Percentiles rank a stretch among this genome's conserved stretches.
These are phyloP conservation scores for Seira ritae DNA, from an alignment of 2,888 invertebrate genomes.

Conservation along the genomic window DNA sequence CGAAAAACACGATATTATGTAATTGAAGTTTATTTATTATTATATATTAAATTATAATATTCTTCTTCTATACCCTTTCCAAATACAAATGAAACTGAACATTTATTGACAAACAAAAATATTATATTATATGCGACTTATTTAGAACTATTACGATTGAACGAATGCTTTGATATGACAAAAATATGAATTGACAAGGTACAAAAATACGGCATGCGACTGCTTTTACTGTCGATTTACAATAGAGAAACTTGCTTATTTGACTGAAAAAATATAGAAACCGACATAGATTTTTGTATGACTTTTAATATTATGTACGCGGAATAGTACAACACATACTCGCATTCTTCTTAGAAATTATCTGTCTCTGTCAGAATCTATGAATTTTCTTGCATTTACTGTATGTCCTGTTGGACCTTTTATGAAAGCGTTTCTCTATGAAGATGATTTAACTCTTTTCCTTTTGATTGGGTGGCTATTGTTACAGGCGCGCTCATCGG, in stretches of 20 bases:
- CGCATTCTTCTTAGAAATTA: slow-evolving; percentile 41
- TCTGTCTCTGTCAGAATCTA: slow-evolving; percentile 56
- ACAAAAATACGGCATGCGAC: slow-evolving; percentile 66
- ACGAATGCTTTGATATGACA: not conserved
- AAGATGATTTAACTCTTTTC: not conserved
- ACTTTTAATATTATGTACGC: too few relatives aligned
- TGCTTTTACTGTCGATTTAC: too few relatives aligned
- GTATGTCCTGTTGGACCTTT: not conserved
- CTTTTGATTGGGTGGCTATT: slow-evolving; percentile 22
- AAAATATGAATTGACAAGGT: slow-evolving; percentile 51
- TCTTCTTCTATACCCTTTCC: not conserved
- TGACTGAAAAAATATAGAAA: not conserved
- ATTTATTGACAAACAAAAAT: too few relatives aligned
- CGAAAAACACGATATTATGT: not conserved
- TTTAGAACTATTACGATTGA: too few relatives aligned
- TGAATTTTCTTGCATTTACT: slow-evolving; percentile 55
- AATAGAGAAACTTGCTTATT: too few relatives aligned
- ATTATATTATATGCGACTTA: too few relatives aligned
- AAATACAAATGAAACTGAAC: too few relatives aligned
- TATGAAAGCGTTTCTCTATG: not conserved
- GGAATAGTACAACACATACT: too few relatives aligned
- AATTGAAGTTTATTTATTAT: too few relatives aligned
- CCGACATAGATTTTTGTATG: too few relatives aligned
- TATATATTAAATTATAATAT: too few relatives aligned
- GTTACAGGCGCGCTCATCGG: slow-evolving; percentile 63